Conservation (phyloP, 2,113 vertebrate species). For the Chiloscyllium plagiosum region DNA sequence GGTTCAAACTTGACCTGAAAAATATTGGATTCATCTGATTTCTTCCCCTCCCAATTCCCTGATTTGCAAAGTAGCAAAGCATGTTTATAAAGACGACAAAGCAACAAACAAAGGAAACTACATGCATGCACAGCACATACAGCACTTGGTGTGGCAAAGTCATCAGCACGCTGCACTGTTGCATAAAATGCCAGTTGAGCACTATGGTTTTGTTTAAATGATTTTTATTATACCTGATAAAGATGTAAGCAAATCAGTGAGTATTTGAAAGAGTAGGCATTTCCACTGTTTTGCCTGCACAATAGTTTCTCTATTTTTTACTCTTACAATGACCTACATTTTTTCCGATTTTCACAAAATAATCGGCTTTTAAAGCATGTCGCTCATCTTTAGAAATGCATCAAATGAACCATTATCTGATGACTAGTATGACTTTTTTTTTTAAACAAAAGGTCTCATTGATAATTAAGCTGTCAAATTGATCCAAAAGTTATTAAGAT, state of each 20-base stretch:
- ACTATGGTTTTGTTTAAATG: neutral
- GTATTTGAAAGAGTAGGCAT: neutral
- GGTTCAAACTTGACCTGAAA: neutral
- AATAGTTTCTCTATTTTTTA: neutral
- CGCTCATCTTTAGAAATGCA: neutral
- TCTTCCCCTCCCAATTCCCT: too few relatives aligned
- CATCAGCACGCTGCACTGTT: neutral
- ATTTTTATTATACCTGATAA: neutral
- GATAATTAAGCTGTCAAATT: neutral
- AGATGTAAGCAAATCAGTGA: neutral
- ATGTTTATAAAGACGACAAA: neutral
- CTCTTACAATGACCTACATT: neutral
- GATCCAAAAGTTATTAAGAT: neutral
- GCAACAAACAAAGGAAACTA: neutral
- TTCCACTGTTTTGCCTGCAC: too few relatives aligned
- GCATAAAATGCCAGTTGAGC: neutral
- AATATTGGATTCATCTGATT: neutral
- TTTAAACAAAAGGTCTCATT: neutral
- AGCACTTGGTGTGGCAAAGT: constrained; percentile 18
- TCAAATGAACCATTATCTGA: neutral
- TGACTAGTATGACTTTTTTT: neutral
- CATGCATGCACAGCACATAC: constrained; percentile 31
- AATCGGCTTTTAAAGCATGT: neutral
- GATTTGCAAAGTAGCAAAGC: constrained; percentile 11
- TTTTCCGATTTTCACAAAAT: neutral